These are phyloP conservation scores for Hippocampus guttulatus DNA, from an alignment of 2,113 vertebrate genomes.

Conservation along the genomic window DNA sequence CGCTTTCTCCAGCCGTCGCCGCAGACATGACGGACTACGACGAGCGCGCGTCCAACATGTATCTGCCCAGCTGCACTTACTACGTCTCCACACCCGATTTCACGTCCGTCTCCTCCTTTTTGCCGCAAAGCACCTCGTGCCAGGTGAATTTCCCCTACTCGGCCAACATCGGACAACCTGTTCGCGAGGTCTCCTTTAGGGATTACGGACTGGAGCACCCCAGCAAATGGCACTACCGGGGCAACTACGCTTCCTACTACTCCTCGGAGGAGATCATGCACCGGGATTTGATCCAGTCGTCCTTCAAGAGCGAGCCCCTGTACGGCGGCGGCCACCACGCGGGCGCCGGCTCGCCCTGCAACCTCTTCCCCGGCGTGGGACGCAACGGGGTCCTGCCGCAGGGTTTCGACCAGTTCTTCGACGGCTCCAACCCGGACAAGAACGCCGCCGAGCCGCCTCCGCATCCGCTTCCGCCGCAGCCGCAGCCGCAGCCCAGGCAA, in stretches of 20 bases:
- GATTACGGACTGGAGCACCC: slow-evolving; percentile 95
- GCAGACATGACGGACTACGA: slow-evolving; percentile 97
- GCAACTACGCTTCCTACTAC: slow-evolving; percentile 92
- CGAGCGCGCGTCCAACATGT: slow-evolving; percentile 95
- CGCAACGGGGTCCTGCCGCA: slow-evolving; percentile 95
- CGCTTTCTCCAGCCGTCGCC: slow-evolving; percentile 37
- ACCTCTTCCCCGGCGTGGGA: slow-evolving; percentile 86
- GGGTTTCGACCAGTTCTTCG: slow-evolving; percentile 97
- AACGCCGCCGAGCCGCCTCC: slow-evolving; percentile 62
- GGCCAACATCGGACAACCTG: slow-evolving; percentile 91
- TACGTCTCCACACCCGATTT: slow-evolving; percentile 96
- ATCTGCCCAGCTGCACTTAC: slow-evolving; percentile 94
- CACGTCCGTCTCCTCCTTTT: slow-evolving; percentile 90
- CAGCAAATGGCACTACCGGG: slow-evolving; percentile 91
- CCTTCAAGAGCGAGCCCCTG: slow-evolving; percentile 87
- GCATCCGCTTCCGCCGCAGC: slow-evolving; percentile 63
- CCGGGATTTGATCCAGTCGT: slow-evolving; percentile 77
- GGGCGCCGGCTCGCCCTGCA: slow-evolving; percentile 75
- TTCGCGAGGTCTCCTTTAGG: slow-evolving; percentile 93
- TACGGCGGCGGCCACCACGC: slow-evolving; percentile 78
- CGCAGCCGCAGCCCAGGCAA: slow-evolving; percentile 20
- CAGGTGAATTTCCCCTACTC: slow-evolving; percentile 97
- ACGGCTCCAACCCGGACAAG: slow-evolving; percentile 74
- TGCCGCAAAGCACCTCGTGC: slow-evolving; percentile 92
- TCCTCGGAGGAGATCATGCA: slow-evolving; percentile 88